Base-by-base conservation (phyloP, 2,113 vertebrate genomes). In the Apeltes quadracus region DNA sequence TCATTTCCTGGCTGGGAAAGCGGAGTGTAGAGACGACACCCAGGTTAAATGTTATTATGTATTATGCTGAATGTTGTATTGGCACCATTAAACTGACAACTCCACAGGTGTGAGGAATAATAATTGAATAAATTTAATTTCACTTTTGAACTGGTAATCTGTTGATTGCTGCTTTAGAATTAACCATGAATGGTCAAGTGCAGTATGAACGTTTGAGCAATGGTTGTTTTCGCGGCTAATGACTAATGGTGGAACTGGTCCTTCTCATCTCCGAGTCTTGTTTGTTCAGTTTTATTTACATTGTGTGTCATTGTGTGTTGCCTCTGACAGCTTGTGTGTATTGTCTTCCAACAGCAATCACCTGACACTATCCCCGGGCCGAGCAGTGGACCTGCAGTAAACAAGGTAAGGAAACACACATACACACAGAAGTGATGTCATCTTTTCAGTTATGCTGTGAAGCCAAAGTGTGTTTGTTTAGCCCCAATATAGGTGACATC, bases 281-380 rank as follows among this genome's bases (percentile, higher is more conserved):
- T 89, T 85, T 78, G 81, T 62, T 87, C 15, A 82, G 43, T 51
- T n/a, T 32, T 87, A 54, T 88, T 83, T 78, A 78, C 73, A 53
- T 38, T 43, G 46, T 66, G 75, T 69, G 58, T 63, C 22, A 53
- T 41, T 66, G 46, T 76, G 67, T 64, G 53, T 56, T 51, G 58
- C 34, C 69, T 78, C 82, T 91, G 75, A 89, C 22, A n/a, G 66
- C n/a, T 61, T 88, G 25, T 90, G 36, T 88, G 75, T 34, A 0
- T 64, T 80, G 61, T 79, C 67, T 89, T 85, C 91, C 43, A 78
- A 89, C 90, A 94, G 93, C 93, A 94, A 87, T 93, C 93, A 89
- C 93, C 93, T 83, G 93, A 94, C 82, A 93, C 93, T 32, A 92
- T 94, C 62, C 91, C 93, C 1, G 92, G 93, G 72, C 92, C 93